Percentiles rank a stretch among this genome's conserved stretches.
Evolutionary conservation across 2,113 vertebrate genomes (phyloP).

Genomic region (Microtus richardsoni): DNA sequence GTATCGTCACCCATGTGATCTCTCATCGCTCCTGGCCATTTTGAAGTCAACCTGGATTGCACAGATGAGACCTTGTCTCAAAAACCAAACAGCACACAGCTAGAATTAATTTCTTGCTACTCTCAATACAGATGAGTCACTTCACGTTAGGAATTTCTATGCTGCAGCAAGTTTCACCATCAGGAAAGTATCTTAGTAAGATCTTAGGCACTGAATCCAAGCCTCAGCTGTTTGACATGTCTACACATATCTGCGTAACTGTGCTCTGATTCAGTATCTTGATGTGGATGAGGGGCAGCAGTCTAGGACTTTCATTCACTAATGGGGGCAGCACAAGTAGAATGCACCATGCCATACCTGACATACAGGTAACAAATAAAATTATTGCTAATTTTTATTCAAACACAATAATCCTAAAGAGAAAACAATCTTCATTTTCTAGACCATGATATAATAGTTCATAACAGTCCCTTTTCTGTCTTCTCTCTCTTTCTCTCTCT

Average conservation of each 20-base stretch:
- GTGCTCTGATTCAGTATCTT: not conserved
- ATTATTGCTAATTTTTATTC: not conserved
- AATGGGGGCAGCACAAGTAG: not conserved
- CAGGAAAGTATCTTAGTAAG: slow-evolving; percentile 9
- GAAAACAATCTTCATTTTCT: not conserved
- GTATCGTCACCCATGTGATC: too few species aligned
- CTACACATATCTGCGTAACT: not conserved
- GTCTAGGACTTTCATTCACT: not conserved
- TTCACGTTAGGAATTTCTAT: slow-evolving; percentile 28
- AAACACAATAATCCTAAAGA: not conserved
- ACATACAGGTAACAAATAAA: not conserved
- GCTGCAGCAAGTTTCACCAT: slow-evolving; percentile 11
- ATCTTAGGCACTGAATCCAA: not conserved
- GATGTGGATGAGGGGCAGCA: not conserved
- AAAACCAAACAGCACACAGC: not conserved
- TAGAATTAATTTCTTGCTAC: not conserved
- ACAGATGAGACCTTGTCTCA: not conserved
- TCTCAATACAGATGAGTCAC: slow-evolving; percentile 39
- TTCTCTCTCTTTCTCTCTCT: not conserved
- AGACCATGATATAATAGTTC: not conserved
- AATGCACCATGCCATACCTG: not conserved
- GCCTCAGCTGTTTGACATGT: not conserved
- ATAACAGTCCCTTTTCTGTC: not conserved
- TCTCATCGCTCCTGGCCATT: not conserved
- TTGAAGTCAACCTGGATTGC: not conserved